Conservation (phyloP, 1,140 invertebrate genomes). For the Piezodorus guildinii region DNA sequence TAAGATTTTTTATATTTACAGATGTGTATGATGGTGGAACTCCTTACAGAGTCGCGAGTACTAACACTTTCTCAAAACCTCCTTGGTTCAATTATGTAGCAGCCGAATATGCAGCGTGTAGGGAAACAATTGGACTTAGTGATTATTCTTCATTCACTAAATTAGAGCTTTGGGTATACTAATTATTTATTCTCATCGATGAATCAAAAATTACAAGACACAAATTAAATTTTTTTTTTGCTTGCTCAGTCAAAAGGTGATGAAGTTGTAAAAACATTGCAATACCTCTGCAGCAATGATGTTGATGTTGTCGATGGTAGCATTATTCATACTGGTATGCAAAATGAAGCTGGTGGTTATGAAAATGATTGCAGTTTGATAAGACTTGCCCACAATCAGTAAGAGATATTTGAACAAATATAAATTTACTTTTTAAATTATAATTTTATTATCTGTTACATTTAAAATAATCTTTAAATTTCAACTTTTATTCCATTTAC, state of each 20-base stretch:
- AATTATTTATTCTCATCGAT: conserved; percentile 1
- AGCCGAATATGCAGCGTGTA: conserved; percentile 83
- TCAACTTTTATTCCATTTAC: no score
- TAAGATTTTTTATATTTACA: conserved; percentile 14
- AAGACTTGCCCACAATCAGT: conserved; percentile 79
- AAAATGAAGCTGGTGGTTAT: conserved; percentile 88
- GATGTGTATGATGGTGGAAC: conserved; percentile 22
- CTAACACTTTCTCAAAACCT: conserved; percentile 76
- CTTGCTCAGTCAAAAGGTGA: conserved; percentile 58
- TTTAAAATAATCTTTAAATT: no score
- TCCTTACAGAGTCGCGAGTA: conserved; percentile 53
- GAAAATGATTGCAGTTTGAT: conserved; percentile 97
- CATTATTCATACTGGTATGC: conserved; percentile 97
- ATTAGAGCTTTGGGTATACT: conserved; percentile 78
- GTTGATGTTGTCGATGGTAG: conserved; percentile 88
- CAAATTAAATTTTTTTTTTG: conserved; percentile 19
- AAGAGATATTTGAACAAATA: conserved; percentile 33
- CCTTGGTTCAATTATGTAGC: conserved; percentile 85
- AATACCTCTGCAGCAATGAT: conserved; percentile 93
- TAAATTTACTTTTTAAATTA: not conserved
- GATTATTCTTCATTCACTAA: conserved; percentile 99
- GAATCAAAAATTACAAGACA: not conserved
- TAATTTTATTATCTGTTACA: no score
- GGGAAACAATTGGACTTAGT: conserved; percentile 83
- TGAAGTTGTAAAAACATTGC: conserved; percentile 82